phyloP scores from a whole-genome alignment of 2,113 vertebrate genomes.

The Synchiropus splendidus region DNA sequence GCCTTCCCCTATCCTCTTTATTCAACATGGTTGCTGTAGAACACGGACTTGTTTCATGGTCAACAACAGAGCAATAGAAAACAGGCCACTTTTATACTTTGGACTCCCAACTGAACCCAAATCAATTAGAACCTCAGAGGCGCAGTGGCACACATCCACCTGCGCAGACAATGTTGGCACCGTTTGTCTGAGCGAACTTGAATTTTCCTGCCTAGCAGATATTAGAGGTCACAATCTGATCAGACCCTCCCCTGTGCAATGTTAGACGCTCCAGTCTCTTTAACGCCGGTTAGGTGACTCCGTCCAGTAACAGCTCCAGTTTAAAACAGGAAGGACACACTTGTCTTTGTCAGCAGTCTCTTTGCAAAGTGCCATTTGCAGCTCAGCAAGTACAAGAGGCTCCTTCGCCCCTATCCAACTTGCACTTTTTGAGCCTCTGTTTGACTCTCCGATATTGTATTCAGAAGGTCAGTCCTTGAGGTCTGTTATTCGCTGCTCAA shows the following conservation, averaged over 20 bases:
- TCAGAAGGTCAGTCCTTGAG: slow-evolving; percentile 35
- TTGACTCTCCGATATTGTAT: slow-evolving; percentile 5
- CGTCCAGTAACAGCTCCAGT: neutral
- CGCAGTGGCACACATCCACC: too few relatives aligned
- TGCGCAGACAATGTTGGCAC: too few relatives aligned
- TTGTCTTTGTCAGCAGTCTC: slow-evolving; percentile 34
- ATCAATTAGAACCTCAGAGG: too few relatives aligned
- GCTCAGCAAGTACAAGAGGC: slow-evolving; percentile 39
- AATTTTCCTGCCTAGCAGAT: too few relatives aligned
- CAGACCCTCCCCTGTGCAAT: too few relatives aligned
- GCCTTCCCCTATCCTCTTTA: too few relatives aligned
- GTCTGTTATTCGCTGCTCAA: slow-evolving; percentile 28
- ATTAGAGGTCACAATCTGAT: too few relatives aligned
- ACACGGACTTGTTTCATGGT: too few relatives aligned
- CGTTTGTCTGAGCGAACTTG: too few relatives aligned
- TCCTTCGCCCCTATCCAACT: slow-evolving; percentile 21
- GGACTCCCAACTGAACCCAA: slow-evolving; percentile 16
- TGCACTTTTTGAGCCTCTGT: slow-evolving; percentile 13
- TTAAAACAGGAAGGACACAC: slow-evolving; percentile 23
- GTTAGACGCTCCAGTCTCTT: too few relatives aligned
- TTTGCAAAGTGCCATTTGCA: slow-evolving; percentile 39
- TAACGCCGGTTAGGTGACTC: slow-evolving; percentile 10
- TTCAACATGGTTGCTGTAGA: too few relatives aligned
- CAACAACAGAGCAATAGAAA: slow-evolving; percentile 6
- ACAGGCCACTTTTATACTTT: slow-evolving; percentile 4